Conservation (phyloP, 2,888 invertebrate species). For the Aleiodes testaceus region DNA sequence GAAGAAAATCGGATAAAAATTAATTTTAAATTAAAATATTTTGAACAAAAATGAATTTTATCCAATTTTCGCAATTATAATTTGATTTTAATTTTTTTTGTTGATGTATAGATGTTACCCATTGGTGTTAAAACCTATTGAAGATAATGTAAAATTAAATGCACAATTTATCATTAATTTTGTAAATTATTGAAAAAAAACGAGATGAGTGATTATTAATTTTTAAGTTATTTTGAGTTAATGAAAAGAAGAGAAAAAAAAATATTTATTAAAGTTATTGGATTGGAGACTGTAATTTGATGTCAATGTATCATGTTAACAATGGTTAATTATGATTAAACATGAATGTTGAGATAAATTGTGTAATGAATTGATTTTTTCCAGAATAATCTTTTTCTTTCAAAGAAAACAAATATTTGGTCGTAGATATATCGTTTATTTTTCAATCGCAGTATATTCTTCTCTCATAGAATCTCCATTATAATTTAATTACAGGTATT, state of each 20-base stretch:
- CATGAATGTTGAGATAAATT: slow-evolving; percentile 29
- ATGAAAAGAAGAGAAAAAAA: too few relatives aligned
- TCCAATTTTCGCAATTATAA: neutral
- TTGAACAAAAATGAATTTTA: neutral
- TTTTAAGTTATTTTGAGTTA: too few relatives aligned
- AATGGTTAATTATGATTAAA: slow-evolving; percentile 22
- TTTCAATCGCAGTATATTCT: slow-evolving; percentile 62
- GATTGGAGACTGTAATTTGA: slow-evolving; percentile 7
- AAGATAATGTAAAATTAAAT: slow-evolving; percentile 45
- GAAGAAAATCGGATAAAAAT: too few relatives aligned
- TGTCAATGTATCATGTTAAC: slow-evolving; percentile 34
- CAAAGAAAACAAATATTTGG: slow-evolving; percentile 14
- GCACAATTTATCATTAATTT: slow-evolving; percentile 4
- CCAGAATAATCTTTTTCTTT: neutral
- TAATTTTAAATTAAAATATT: neutral
- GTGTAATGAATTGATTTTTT: neutral
- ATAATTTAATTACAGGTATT: slow-evolving; percentile 69
- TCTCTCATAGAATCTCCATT: slow-evolving; percentile 59
- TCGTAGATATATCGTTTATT: slow-evolving; percentile 50
- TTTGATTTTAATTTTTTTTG: slow-evolving; percentile 43
- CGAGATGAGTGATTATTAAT: too few relatives aligned
- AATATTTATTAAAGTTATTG: neutral
- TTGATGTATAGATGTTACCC: slow-evolving; percentile 52
- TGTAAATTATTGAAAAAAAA: neutral
- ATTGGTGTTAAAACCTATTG: slow-evolving; percentile 50